Base-by-base conservation (phyloP, 2,888 invertebrate genomes). In the Lepidochrysops patricia region DNA sequence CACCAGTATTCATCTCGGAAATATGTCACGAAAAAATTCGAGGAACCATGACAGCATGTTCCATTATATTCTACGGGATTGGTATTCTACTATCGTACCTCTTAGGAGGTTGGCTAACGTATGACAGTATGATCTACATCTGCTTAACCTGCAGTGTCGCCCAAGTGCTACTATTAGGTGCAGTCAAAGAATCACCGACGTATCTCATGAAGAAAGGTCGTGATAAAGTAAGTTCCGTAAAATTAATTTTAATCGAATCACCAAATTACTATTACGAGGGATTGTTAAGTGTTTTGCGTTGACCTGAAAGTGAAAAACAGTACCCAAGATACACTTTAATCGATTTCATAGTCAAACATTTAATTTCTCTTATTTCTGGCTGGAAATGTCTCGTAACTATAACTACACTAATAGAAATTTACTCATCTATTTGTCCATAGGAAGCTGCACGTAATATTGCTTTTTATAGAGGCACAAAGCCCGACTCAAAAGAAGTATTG, bases 61-160 rank as follows among this genome's bases (percentile, higher is more conserved):
- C 75, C 0, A 71, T 82, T 61, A 70, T 79, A 6, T 80, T 81
- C 65, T 78, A 75, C 32, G 73, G 72, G 0, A 34, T 82, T 0
- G 87, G 87, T 0, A 72, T 78, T 68, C 67, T 85, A 12, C n/a
- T 80, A 0, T 80, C 84, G 0, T 84, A 84, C 60, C 35, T 80
- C 0, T 56, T 83, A 2, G 84, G 85, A 1, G 82, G 83, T 0
- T 70, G 66, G 4, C 52, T 84, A 52, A 64, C 71, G 1, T 87
- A 85, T 57, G 32, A 74, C 12, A 57, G 62, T 0, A 79, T 82
- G 76, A 67, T 76, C 4, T 82, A 84, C 60, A 61, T 71, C 0
- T 74, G 75, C 9, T 61, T 84, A 1, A 63, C 72, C 0, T 50
- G 80, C 32, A 62, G 79, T 0, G 71, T 72, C 0, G 1, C 70